Evolutionary conservation across 1,140 invertebrate species (phyloP).

Genomic region (Wiebesia pumilae): DNA sequence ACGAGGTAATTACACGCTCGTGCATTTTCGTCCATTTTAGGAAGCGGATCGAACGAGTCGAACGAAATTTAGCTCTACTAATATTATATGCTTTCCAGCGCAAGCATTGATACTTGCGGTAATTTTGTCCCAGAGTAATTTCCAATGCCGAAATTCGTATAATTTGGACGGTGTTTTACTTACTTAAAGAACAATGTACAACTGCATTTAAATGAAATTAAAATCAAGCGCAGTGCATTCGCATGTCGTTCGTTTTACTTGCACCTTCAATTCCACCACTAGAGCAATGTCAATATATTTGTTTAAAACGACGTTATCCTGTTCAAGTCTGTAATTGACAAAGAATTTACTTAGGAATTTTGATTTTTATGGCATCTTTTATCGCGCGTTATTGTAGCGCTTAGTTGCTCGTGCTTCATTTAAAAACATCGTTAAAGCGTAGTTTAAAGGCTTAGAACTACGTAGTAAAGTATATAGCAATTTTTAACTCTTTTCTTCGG

Average conservation of each 20-base stretch:
- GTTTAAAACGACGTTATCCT: neutral
- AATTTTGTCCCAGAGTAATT: no score
- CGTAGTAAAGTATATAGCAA: neutral
- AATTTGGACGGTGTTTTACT: no score
- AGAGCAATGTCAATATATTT: neutral
- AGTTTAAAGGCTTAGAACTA: conserved; percentile 4
- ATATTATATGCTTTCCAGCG: no score
- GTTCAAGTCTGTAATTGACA: neutral
- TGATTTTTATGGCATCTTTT: conserved; percentile 26
- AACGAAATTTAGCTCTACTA: no score
- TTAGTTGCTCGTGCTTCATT: conserved; percentile 13
- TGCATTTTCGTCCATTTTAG: neutral
- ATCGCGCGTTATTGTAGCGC: neutral
- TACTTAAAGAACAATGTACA: no score
- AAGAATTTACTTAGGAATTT: conserved; percentile 22
- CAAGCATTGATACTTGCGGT: no score
- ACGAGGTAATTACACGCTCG: conserved; percentile 13
- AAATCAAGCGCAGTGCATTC: neutral
- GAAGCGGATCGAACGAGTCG: neutral
- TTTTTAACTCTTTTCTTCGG: neutral
- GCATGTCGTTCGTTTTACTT: neutral
- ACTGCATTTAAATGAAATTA: no score
- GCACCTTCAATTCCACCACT: no score
- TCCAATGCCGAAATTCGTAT: no score
- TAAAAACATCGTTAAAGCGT: conserved; percentile 29